phyloP scores from a whole-genome alignment of 2,113 vertebrate genomes.

The Peromyscus polionotus region DNA sequence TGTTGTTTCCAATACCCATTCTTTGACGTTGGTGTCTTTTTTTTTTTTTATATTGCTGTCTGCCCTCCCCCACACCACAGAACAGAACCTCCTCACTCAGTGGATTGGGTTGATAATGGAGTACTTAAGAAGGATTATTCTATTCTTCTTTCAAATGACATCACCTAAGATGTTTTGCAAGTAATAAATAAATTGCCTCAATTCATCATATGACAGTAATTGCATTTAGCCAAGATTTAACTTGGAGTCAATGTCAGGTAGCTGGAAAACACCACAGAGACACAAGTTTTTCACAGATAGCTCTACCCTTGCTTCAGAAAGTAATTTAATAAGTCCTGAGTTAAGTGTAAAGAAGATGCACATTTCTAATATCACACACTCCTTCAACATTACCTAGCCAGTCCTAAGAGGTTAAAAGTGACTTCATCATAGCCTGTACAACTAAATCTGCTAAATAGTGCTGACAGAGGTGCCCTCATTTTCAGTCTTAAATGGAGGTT shows the following conservation, averaged over 20 bases:
- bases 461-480: conserved; percentile 53
- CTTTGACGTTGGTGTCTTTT: conserved; percentile 39
- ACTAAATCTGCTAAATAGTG: conserved; percentile 72
- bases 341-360: conserved; percentile 61
- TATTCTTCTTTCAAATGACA: conserved; percentile 80
- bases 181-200: conserved; percentile 83
- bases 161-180: conserved; percentile 76
- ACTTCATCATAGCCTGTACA: conserved; percentile 42
- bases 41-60: conserved; percentile 61
- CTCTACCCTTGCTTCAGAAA: conserved; percentile 42
- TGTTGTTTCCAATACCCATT: background rate
- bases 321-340: conserved; percentile 54
- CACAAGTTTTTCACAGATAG: conserved; percentile 37
- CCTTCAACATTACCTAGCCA: conserved; percentile 29
- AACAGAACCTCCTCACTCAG: background rate
- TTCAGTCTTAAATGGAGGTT: conserved; percentile 70
- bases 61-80: background rate
- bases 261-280: conserved; percentile 71
- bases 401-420: conserved; percentile 59
- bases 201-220: conserved; percentile 81
- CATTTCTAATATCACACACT: conserved; percentile 36
- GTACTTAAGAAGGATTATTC: conserved; percentile 68
- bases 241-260: conserved; percentile 73
- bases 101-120: conserved; percentile 65
- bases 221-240: conserved; percentile 79